phyloP scores from a whole-genome alignment of 2,888 invertebrate species.

The Athalia cordata region DNA sequence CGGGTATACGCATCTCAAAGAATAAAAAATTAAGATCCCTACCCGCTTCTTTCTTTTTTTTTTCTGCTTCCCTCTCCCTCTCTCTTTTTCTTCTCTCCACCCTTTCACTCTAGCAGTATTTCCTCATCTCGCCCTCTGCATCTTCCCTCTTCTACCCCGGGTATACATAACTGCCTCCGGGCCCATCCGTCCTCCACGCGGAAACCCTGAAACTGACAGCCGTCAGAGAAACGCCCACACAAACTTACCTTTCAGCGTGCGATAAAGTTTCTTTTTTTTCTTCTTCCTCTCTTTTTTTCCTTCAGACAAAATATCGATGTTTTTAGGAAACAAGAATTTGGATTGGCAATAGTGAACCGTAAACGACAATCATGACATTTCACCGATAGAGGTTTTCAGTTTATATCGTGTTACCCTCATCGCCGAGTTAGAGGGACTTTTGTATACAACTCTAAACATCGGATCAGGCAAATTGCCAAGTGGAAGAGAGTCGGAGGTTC shows the following conservation, averaged over 20 bases:
- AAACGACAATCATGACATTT: not conserved
- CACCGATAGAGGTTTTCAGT: not conserved
- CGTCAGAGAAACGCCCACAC: conserved; percentile 46
- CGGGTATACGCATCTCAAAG: conserved; percentile 43
- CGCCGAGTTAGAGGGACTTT: not conserved
- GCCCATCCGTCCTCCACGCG: not conserved
- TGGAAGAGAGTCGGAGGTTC: not conserved
- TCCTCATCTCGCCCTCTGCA: not conserved
- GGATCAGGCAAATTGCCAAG: conserved; percentile 20
- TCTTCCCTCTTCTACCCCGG: conserved; percentile 21
- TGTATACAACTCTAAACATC: too few species aligned
- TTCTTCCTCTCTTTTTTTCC: too few species aligned
- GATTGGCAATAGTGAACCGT: not conserved
- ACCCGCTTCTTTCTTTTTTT: not conserved
- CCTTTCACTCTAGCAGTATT: not conserved
- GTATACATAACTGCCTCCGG: not conserved
- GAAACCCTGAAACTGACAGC: conserved; percentile 24
- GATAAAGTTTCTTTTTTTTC: not conserved
- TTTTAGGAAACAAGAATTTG: not conserved
- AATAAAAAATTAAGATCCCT: conserved; percentile 47
- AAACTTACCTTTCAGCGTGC: not conserved
- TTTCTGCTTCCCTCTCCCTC: not conserved
- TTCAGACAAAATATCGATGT: too few species aligned
- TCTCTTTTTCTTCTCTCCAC: conserved; percentile 8
- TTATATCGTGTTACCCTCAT: not conserved